phyloP scores from a whole-genome alignment of 2,113 vertebrate genomes.

The Stegastes partitus region DNA sequence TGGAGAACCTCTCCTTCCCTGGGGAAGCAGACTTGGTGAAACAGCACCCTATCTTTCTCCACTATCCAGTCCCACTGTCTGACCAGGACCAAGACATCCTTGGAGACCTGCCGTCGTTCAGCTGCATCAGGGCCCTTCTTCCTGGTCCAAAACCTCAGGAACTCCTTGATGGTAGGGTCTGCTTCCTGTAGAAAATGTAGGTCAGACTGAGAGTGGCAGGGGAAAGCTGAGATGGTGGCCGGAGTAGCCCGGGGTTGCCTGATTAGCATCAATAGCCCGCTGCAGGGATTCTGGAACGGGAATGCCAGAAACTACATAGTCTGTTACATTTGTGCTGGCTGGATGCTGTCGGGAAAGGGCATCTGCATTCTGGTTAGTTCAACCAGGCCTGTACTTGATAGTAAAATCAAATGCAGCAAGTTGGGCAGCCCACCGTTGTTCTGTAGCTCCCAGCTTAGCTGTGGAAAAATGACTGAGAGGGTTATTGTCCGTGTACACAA shows the following conservation, averaged over 20 bases:
- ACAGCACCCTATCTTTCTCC: neutral
- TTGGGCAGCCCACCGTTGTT: neutral
- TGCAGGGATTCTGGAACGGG: fast-evolving
- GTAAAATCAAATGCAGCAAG: constrained; percentile 11
- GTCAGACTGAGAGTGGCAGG: no score
- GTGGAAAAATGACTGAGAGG: no score
- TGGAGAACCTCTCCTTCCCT: no score
- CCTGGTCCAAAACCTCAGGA: neutral
- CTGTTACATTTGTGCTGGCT: no score
- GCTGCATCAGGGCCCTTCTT: no score
- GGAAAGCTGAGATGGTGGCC: neutral
- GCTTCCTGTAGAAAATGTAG: neutral
- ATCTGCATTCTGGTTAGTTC: constrained; percentile 10
- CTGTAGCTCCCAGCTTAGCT: no score
- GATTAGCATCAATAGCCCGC: fast-evolving
- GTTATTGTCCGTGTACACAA: no score
- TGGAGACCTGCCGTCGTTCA: neutral
- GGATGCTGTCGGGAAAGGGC: neutral
- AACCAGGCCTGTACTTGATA: neutral
- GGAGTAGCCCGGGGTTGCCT: neutral
- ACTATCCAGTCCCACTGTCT: neutral
- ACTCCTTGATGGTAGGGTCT: neutral
- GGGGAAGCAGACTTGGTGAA: fast-evolving
- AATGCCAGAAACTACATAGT: neutral
- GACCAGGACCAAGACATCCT: neutral